phyloP scores from a whole-genome alignment of 2,797 vertebrate genomes.

The Argentina silus region DNA sequence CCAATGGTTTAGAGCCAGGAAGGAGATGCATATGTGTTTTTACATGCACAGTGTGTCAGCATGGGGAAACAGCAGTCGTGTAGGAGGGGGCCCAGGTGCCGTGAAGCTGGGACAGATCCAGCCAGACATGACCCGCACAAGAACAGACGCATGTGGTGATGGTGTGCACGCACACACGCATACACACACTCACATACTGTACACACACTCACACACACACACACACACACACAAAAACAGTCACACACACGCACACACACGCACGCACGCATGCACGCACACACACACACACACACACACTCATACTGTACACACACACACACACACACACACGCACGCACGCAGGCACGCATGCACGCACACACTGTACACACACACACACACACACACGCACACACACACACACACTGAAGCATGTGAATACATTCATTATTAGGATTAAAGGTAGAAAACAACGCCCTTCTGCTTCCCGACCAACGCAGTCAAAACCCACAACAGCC shows the following conservation, averaged over 20 bases:
- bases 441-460: too few species aligned
- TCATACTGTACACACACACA: slow-evolving; percentile 38
- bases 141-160: slow-evolving; percentile 23
- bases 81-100: slow-evolving; percentile 70
- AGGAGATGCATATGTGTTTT: slow-evolving; percentile 15
- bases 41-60: neutral
- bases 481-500: too few species aligned
- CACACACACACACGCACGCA: slow-evolving; percentile 48
- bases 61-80: slow-evolving; percentile 68
- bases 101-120: slow-evolving; percentile 58
- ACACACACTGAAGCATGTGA: neutral
- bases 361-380: too few species aligned
- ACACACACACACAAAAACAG: slow-evolving; percentile 31
- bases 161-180: neutral
- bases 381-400: neutral
- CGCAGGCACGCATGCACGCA: too few species aligned
- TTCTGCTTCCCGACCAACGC: too few species aligned
- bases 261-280: slow-evolving; percentile 6
- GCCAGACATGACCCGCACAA: slow-evolving; percentile 55
- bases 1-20: too few species aligned
- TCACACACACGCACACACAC: slow-evolving; percentile 60
- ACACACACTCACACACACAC: slow-evolving; percentile 27
- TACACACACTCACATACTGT: slow-evolving; percentile 43
- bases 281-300: neutral
- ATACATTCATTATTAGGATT: too few species aligned